Evolutionary conservation across 2,113 vertebrate genomes (phyloP).

Genomic region (Tupaia tana): DNA sequence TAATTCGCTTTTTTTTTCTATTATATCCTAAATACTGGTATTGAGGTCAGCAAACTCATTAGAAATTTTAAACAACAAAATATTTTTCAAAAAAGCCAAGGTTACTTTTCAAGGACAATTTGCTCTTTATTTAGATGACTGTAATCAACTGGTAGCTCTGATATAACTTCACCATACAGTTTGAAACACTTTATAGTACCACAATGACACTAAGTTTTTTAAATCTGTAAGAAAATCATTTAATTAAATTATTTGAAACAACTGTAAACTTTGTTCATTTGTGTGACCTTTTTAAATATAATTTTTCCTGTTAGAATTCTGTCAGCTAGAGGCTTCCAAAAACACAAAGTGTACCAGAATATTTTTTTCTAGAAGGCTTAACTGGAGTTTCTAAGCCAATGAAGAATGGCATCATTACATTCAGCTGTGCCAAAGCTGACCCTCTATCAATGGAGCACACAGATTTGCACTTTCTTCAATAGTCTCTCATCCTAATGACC

Average conservation of each 20-base stretch:
- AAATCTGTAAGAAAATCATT: constrained; percentile 31
- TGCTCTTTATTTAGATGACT: constrained; percentile 16
- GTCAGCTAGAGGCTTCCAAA: not conserved
- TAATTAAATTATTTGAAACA: constrained; percentile 51
- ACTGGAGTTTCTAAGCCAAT: not conserved
- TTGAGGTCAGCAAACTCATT: constrained; percentile 30
- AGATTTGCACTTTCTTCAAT: not conserved
- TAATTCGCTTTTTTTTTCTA: constrained; percentile 48
- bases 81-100: constrained; percentile 43
- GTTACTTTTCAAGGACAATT: constrained; percentile 22
- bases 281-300: constrained; percentile 53
- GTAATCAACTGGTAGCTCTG: not conserved
- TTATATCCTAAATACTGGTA: constrained; percentile 46
- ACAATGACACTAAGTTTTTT: not conserved
- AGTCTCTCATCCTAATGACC: not conserved
- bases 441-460: not conserved
- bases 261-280: constrained; percentile 43
- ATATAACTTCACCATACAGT: not conserved
- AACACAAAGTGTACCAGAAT: not conserved
- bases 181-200: constrained; percentile 43
- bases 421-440: not conserved
- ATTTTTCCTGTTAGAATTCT: constrained; percentile 48
- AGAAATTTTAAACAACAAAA: constrained; percentile 62
- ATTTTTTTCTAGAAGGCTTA: not conserved
- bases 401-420: constrained; percentile 5